A percentile compares a stretch with the other conserved stretches of the same genome.
Evolutionary conservation across 2,113 vertebrate genomes (phyloP).

Genomic region (Archilochus colubris): DNA sequence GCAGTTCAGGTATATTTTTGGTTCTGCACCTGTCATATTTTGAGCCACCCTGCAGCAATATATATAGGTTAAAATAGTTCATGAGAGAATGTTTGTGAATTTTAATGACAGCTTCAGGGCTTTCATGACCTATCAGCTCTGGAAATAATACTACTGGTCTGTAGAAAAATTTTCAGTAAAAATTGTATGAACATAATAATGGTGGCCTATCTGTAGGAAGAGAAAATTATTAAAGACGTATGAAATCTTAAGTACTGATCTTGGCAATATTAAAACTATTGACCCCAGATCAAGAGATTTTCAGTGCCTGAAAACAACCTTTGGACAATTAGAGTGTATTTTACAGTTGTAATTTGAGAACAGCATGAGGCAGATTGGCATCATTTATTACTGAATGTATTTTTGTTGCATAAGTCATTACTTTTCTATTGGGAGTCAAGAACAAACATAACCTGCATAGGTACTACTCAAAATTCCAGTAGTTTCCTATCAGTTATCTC

Average conservation of each 20-base stretch:
- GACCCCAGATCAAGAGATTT: not conserved
- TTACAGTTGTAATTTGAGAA: conserved; percentile 32
- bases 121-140: conserved; percentile 45
- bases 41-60: conserved; percentile 32
- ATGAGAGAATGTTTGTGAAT: conserved; percentile 43
- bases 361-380: not conserved
- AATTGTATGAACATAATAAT: not conserved
- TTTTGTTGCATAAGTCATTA: conserved; percentile 25
- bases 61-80: conserved; percentile 3
- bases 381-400: conserved; percentile 8
- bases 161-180: not conserved
- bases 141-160: not conserved
- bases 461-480: not conserved
- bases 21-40: conserved; percentile 42
- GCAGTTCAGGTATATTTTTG: conserved; percentile 11
- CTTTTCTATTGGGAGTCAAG: not conserved
- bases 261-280: not conserved
- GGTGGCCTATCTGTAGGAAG: not conserved
- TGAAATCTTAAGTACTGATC: not conserved
- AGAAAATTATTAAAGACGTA: not conserved
- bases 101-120: conserved; percentile 57
- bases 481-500: not conserved
- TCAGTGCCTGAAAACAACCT: not conserved
- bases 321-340: not conserved
- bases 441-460: not conserved